Evolutionary conservation across 2,888 invertebrate genomes (phyloP).

Genomic region (Pteria penguin): DNA sequence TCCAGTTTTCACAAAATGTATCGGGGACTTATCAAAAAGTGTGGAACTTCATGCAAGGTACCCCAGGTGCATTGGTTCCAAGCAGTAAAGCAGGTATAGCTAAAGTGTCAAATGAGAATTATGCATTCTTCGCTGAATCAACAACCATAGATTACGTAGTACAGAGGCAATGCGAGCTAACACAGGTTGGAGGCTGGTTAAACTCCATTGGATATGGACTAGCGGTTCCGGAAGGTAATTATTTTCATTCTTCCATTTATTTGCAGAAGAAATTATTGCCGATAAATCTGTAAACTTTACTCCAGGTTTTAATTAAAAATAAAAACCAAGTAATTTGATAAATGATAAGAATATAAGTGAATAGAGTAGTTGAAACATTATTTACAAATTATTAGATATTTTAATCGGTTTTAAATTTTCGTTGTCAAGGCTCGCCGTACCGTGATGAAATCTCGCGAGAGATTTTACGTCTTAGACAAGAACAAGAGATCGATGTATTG

Average conservation of each 20-base stretch:
- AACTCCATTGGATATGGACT: conserved; percentile 97
- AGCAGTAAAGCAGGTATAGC: conserved; percentile 95
- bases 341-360: too few species aligned
- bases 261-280: too few species aligned
- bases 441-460: conserved; percentile 97
- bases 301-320: too few species aligned
- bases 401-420: too few species aligned
- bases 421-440: conserved; percentile 97
- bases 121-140: conserved; percentile 99
- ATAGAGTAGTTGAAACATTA: too few species aligned
- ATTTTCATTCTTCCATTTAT: too few species aligned
- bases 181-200: conserved; percentile 94
- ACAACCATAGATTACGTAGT: conserved; percentile 97
- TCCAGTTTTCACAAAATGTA: conserved; percentile 86
- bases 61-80: conserved; percentile 91
- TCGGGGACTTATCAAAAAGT: conserved; percentile 89
- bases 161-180: conserved; percentile 92
- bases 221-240: conserved; percentile 92
- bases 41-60: conserved; percentile 88
- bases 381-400: too few species aligned
- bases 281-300: too few species aligned
- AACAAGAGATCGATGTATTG: conserved; percentile 90
- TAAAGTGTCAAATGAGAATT: conserved; percentile 90
- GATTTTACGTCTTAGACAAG: conserved; percentile 96
- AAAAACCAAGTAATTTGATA: too few species aligned